phyloP scores from a whole-genome alignment of 2,797 vertebrate species.

The Hypotaenidia philippensis region DNA sequence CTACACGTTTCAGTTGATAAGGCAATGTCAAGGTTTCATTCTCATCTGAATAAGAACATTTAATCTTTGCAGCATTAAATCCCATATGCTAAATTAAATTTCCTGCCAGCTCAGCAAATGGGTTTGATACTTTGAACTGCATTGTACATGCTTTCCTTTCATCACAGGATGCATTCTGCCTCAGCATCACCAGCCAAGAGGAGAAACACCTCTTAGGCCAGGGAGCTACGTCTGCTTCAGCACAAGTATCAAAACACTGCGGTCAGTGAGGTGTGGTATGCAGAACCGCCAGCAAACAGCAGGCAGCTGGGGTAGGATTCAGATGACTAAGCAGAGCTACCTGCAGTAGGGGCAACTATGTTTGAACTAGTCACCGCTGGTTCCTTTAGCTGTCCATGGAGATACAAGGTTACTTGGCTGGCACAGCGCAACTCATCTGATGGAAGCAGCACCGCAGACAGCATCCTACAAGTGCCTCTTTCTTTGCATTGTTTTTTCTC shows the following conservation, averaged over 20 bases:
- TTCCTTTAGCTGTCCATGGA: background rate
- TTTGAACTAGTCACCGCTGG: background rate
- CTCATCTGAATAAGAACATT: constrained; percentile 51
- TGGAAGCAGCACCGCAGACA: background rate
- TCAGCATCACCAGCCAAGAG: constrained; percentile 22
- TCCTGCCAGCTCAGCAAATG: constrained; percentile 63
- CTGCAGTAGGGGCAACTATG: background rate
- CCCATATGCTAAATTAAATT: constrained; percentile 55
- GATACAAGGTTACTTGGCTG: background rate
- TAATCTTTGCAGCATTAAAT: constrained; percentile 44
- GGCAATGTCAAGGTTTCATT: constrained; percentile 35
- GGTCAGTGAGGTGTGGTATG: background rate
- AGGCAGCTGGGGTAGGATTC: background rate
- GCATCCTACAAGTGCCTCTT: background rate
- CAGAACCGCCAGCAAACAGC: background rate
- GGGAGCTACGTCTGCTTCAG: background rate
- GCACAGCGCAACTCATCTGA: background rate
- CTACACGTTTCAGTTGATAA: constrained; percentile 55
- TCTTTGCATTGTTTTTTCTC: background rate
- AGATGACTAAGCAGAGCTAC: background rate
- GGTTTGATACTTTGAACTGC: constrained; percentile 66
- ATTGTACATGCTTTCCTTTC: constrained; percentile 62
- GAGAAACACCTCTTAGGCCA: background rate
- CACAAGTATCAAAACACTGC: background rate
- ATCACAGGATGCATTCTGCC: constrained; percentile 48